Conservation (phyloP, 2,888 invertebrate genomes). For the Cantharis flavilabris region DNA sequence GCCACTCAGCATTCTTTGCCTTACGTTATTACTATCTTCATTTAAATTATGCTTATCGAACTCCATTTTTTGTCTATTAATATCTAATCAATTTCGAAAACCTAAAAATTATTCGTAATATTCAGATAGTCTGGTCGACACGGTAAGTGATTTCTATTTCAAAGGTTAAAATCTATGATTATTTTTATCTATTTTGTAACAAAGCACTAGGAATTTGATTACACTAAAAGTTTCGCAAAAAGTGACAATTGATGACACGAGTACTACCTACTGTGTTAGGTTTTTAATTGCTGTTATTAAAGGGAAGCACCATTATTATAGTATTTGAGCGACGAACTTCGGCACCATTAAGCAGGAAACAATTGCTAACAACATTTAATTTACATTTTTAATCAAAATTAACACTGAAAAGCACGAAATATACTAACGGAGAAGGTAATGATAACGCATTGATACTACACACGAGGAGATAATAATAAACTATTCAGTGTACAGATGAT, state of each 20-base stretch:
- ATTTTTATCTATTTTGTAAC: neutral
- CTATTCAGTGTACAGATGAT: neutral
- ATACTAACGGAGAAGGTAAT: neutral
- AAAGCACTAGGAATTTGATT: neutral
- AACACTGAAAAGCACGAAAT: neutral
- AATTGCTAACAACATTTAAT: neutral
- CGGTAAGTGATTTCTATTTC: neutral
- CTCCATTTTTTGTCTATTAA: neutral
- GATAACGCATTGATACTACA: neutral
- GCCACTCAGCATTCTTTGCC: neutral
- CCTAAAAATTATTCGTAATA: neutral
- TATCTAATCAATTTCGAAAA: neutral
- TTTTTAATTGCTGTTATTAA: neutral
- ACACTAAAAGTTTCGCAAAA: neutral
- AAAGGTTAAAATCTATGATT: neutral
- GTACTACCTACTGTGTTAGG: neutral
- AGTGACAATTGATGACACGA: neutral
- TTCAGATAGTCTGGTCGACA: neutral
- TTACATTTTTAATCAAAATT: neutral
- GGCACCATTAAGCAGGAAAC: neutral
- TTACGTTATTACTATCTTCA: neutral
- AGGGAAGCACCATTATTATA: neutral
- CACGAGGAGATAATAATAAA: neutral
- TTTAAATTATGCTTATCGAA: neutral
- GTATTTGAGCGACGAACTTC: neutral